phyloP scores from a whole-genome alignment of 1,140 invertebrate genomes.

The Colletes gigas region DNA sequence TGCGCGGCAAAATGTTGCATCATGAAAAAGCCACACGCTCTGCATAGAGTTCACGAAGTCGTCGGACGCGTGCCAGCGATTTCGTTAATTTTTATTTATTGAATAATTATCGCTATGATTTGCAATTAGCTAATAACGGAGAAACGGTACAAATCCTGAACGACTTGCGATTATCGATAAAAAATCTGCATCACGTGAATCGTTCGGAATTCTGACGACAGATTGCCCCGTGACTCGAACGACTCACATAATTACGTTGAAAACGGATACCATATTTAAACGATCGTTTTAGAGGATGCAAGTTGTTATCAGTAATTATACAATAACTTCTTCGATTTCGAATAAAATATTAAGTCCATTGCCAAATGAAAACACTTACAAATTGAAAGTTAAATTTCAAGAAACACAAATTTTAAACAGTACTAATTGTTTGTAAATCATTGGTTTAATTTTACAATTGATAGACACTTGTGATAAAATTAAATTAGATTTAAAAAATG shows the following conservation, averaged over 20 bases:
- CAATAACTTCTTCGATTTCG: too few species aligned
- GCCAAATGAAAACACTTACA: too few species aligned
- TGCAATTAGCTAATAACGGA: slow-evolving; percentile 4
- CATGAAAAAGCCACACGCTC: background rate
- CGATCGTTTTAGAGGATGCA: background rate
- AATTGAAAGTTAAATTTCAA: too few species aligned
- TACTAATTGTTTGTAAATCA: too few species aligned
- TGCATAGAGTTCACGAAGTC: background rate
- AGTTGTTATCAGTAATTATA: too few species aligned
- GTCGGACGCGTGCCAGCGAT: slow-evolving; percentile 15
- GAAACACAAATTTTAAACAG: too few species aligned
- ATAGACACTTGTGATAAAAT: too few species aligned
- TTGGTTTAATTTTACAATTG: too few species aligned
- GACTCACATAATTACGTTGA: too few species aligned
- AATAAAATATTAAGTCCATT: too few species aligned
- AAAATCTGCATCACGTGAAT: background rate
- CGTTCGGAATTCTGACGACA: background rate
- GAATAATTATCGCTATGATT: slow-evolving; percentile 6
- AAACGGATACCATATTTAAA: background rate
- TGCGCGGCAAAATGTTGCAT: background rate
- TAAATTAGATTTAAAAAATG: too few species aligned
- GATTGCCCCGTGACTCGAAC: background rate
- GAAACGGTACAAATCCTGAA: background rate
- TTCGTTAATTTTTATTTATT: background rate
- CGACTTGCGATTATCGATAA: background rate